Conservation (phyloP, 2,113 vertebrate genomes). For the Ranitomeya imitator region DNA sequence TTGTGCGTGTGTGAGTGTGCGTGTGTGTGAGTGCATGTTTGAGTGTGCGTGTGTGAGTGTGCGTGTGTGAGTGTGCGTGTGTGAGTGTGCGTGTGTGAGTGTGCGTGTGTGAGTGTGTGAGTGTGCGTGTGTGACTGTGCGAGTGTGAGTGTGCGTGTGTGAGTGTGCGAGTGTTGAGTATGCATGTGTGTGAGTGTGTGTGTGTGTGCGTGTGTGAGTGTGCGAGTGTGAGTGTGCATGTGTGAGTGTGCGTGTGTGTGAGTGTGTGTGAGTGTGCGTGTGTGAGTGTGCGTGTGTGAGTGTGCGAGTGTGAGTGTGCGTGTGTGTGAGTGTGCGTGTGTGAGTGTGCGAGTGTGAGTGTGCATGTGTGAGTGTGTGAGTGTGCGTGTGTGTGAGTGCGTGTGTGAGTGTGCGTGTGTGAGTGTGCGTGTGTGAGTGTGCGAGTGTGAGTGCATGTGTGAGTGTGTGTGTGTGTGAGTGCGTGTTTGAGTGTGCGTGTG, state of each 20-base stretch:
- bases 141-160: neutral
- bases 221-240: neutral
- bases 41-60: neutral
- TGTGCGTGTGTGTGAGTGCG: neutral
- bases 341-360: neutral
- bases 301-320: neutral
- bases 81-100: neutral
- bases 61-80: neutral
- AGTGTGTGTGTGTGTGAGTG: neutral
- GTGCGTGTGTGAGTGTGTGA: neutral
- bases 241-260: neutral
- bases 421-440: neutral
- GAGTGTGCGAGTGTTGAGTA: neutral
- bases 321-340: neutral
- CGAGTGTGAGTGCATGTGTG: conserved; percentile 52
- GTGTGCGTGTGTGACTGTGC: no score
- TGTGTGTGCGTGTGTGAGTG: neutral
- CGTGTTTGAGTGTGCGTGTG: neutral
- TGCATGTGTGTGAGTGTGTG: neutral
- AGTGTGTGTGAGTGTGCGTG: neutral
- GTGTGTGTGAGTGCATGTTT: conserved; percentile 52
- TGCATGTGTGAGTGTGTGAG: neutral
- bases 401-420: neutral
- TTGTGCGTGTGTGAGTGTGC: neutral
- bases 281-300: neutral